Evolutionary conservation across 2,888 invertebrate species (phyloP).

Genomic region (Leptinotarsa rubiginosa): DNA sequence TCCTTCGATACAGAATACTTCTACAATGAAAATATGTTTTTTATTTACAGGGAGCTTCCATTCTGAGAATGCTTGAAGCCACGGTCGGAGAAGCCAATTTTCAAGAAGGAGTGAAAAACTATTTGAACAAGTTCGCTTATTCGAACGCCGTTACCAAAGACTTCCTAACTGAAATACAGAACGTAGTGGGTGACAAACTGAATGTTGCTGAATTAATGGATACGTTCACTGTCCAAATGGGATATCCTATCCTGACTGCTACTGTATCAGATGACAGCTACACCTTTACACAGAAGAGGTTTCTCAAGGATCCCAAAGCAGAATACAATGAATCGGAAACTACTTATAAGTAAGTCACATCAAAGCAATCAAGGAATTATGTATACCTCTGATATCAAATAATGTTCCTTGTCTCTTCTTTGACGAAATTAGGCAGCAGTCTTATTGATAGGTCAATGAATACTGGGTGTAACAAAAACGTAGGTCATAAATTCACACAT

Average conservation of each 20-base stretch:
- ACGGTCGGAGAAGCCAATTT: constrained; percentile 81
- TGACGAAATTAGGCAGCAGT: no score
- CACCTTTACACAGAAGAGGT: constrained; percentile 79
- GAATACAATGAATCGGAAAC: constrained; percentile 66
- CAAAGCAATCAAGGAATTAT: neutral
- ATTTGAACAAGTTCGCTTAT: constrained; percentile 77
- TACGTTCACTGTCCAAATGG: constrained; percentile 92
- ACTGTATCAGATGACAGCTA: constrained; percentile 65
- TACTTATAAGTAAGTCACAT: constrained; percentile 64
- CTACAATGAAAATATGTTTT: no score
- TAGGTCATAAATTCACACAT: no score
- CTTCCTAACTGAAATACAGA: constrained; percentile 77
- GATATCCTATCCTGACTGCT: constrained; percentile 82
- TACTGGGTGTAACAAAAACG: no score
- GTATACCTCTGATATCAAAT: no score
- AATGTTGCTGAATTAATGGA: constrained; percentile 73
- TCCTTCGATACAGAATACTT: no score
- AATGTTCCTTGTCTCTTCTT: no score
- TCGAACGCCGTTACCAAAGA: constrained; percentile 85
- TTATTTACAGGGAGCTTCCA: constrained; percentile 78
- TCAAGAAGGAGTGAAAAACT: constrained; percentile 78
- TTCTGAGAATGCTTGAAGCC: constrained; percentile 89
- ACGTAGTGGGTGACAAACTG: constrained; percentile 64
- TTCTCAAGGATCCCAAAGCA: constrained; percentile 77
- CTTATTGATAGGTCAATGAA: no score